Conservation (phyloP, 2,888 invertebrate species). For the Ypsolopha sequella region DNA sequence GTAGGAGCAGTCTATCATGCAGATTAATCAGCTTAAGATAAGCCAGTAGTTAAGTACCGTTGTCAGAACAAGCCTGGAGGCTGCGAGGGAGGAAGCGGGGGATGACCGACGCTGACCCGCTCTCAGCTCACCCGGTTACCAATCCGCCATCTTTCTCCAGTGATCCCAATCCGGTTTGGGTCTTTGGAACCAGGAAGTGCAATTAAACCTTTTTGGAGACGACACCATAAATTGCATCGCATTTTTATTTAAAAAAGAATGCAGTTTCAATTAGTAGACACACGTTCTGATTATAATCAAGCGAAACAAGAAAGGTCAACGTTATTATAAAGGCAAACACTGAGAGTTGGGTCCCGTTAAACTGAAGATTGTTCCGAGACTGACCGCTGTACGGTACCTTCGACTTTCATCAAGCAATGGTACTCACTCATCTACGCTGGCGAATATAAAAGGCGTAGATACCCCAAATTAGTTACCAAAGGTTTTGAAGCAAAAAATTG, state of each 20-base stretch:
- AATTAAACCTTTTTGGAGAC: too few relatives aligned
- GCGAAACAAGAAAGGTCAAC: neutral
- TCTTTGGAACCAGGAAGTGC: too few relatives aligned
- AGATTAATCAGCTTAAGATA: constrained; percentile 1
- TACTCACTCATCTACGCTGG: too few relatives aligned
- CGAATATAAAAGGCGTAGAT: too few relatives aligned
- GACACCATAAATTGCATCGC: too few relatives aligned
- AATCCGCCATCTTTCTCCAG: neutral
- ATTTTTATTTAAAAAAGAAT: too few relatives aligned
- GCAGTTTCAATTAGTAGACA: neutral
- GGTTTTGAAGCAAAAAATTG: too few relatives aligned
- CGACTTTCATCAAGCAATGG: neutral
- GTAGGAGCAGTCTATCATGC: constrained; percentile 1
- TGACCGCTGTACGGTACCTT: constrained; percentile 9
- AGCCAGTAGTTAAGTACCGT: constrained; percentile 5
- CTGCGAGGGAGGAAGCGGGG: neutral
- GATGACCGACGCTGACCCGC: constrained; percentile 1
- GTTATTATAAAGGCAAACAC: neutral
- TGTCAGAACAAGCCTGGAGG: neutral
- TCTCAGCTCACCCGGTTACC: neutral
- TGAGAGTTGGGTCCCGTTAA: constrained; percentile 28
- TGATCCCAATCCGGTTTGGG: too few relatives aligned
- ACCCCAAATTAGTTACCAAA: too few relatives aligned
- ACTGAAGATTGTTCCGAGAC: constrained; percentile 21
- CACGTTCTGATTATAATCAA: neutral